phyloP scores from a whole-genome alignment of 1,140 invertebrate species.

The Manduca sexta region DNA sequence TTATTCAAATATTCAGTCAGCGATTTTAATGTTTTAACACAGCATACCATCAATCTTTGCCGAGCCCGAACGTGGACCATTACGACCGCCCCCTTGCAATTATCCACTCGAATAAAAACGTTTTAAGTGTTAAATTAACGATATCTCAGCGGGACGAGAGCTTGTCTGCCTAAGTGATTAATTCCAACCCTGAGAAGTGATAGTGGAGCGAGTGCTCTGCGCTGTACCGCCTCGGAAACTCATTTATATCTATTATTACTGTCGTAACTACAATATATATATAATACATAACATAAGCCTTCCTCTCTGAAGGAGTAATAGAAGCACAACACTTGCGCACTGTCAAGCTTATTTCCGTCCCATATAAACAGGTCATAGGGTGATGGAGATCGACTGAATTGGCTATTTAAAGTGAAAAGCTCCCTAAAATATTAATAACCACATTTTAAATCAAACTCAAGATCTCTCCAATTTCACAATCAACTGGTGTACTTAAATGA shows the following conservation, averaged over 20 bases:
- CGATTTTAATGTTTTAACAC: slow-evolving; percentile 57
- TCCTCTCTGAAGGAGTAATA: too few relatives aligned
- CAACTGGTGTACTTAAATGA: too few relatives aligned
- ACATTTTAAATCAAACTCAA: too few relatives aligned
- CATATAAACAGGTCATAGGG: too few relatives aligned
- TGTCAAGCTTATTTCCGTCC: too few relatives aligned
- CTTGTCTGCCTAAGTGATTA: slow-evolving; percentile 60
- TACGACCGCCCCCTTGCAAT: slow-evolving; percentile 57
- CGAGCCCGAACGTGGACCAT: slow-evolving; percentile 52
- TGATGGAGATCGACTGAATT: too few relatives aligned
- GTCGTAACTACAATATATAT: too few relatives aligned
- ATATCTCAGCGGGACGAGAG: slow-evolving; percentile 56
- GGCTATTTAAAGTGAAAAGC: too few relatives aligned
- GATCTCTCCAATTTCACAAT: too few relatives aligned
- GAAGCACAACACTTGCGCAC: too few relatives aligned
- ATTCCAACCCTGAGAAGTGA: slow-evolving; percentile 31
- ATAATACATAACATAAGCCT: too few relatives aligned
- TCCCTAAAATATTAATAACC: too few relatives aligned
- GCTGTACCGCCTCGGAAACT: slow-evolving; percentile 1
- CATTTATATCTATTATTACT: slow-evolving; percentile 16
- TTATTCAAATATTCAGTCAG: slow-evolving; percentile 62
- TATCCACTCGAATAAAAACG: slow-evolving; percentile 68
- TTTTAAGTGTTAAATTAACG: slow-evolving; percentile 71
- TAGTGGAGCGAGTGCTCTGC: slow-evolving; percentile 19
- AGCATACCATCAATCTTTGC: slow-evolving; percentile 63